These are phyloP conservation scores for Amblyjoppa proteus DNA, from an alignment of 2,888 invertebrate genomes.

Conservation along the genomic window DNA sequence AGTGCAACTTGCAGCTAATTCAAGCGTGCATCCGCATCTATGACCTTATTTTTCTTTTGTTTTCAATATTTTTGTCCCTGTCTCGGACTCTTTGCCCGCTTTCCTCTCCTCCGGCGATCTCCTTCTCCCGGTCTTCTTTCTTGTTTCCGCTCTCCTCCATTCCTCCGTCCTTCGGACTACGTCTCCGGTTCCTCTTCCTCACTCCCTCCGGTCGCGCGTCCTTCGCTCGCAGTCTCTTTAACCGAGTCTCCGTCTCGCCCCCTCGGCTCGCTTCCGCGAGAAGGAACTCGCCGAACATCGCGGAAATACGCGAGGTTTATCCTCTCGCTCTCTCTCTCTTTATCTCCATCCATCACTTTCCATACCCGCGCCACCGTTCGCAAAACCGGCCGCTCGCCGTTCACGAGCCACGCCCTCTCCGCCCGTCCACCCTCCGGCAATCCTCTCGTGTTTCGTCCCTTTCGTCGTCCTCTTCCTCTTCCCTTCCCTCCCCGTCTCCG, in stretches of 20 bases:
- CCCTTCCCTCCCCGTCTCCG: conserved; percentile 39
- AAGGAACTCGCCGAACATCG: conserved; percentile 41
- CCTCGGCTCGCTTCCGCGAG: conserved; percentile 3
- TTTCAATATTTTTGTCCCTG: conserved; percentile 65
- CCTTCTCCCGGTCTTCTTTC: too few relatives aligned
- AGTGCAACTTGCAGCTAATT: conserved; percentile 67
- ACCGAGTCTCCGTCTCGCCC: conserved; percentile 62
- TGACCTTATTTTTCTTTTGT: conserved; percentile 66
- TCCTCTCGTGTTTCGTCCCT: conserved; percentile 64
- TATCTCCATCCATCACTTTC: conserved; percentile 67
- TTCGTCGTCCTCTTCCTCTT: conserved; percentile 51
- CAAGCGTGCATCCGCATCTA: not conserved
- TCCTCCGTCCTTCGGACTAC: conserved; percentile 20
- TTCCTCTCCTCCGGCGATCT: too few relatives aligned
- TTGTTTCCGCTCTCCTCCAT: conserved; percentile 15
- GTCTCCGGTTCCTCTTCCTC: conserved; percentile 31
- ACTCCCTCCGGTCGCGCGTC: conserved; percentile 43
- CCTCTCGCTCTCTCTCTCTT: conserved; percentile 24
- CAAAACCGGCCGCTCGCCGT: conserved; percentile 79
- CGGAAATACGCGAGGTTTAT: conserved; percentile 44
- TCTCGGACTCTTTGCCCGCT: not conserved
- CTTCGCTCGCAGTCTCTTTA: conserved; percentile 26
- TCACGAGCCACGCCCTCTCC: conserved; percentile 65
- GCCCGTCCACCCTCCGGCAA: conserved; percentile 55
- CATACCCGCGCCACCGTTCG: conserved; percentile 71